Evolutionary conservation across 2,888 invertebrate species (phyloP).

Genomic region (Dinocampus coccinellae): DNA sequence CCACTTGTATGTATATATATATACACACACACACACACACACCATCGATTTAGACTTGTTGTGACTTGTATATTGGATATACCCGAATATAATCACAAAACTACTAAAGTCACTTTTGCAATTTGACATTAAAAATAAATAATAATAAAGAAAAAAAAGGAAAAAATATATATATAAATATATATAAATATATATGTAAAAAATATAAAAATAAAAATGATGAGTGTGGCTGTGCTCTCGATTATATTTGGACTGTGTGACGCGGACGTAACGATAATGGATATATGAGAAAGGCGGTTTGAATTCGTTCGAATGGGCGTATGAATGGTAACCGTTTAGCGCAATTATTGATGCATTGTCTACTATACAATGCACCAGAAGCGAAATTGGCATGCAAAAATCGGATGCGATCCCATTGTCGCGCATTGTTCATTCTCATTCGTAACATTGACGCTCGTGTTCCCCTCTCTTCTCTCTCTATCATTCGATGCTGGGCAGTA

Average conservation of each 20-base stretch:
- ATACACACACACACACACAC: too few species aligned
- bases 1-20: neutral
- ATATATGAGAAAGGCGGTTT: slow-evolving; percentile 64
- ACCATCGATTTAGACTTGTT: too few species aligned
- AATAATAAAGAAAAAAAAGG: too few species aligned
- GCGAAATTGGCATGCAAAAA: slow-evolving; percentile 68
- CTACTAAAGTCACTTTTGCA: neutral
- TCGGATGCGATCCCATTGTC: slow-evolving; percentile 67
- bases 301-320: slow-evolving; percentile 66
- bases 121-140: slow-evolving; percentile 10
- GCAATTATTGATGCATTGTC: slow-evolving; percentile 69
- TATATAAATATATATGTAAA: neutral
- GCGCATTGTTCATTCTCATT: slow-evolving; percentile 59
- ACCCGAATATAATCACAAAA: neutral
- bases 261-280: slow-evolving; percentile 61
- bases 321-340: slow-evolving; percentile 67
- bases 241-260: slow-evolving; percentile 35
- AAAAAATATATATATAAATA: too few species aligned
- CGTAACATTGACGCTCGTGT: slow-evolving; percentile 35
- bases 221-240: slow-evolving; percentile 5
- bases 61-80: neutral
- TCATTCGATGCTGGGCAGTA: too few species aligned
- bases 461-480: too few species aligned
- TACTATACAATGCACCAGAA: slow-evolving; percentile 63
- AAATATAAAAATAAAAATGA: slow-evolving; percentile 28